These are phyloP conservation scores for Apotomis capreana DNA, from an alignment of 2,888 invertebrate genomes.

Conservation along the genomic window DNA sequence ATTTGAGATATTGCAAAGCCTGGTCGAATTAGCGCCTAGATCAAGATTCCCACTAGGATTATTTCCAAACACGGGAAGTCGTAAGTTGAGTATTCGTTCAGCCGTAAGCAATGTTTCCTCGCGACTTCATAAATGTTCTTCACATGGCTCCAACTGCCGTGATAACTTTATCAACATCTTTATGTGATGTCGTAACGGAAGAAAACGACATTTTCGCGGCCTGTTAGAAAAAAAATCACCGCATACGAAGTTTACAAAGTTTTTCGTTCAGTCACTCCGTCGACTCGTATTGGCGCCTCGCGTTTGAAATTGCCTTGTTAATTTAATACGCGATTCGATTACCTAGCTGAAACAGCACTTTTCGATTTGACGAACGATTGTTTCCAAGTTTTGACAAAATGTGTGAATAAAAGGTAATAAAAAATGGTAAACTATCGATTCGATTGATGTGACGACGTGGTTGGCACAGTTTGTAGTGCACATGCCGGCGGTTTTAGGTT, in stretches of 20 bases:
- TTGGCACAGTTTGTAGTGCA: too few relatives aligned
- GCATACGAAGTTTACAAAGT: slow-evolving; percentile 33
- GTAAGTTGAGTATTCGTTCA: slow-evolving; percentile 13
- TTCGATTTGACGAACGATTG: slow-evolving; percentile 6
- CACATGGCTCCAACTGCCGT: slow-evolving; percentile 16
- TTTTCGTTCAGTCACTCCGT: slow-evolving; percentile 38
- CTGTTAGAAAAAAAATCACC: slow-evolving; percentile 30
- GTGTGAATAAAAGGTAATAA: not conserved
- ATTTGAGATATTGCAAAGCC: slow-evolving; percentile 11
- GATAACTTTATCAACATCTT: slow-evolving; percentile 40
- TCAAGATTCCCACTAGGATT: not conserved
- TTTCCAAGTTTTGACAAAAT: slow-evolving; percentile 6
- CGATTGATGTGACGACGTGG: too few relatives aligned
- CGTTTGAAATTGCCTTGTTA: too few relatives aligned
- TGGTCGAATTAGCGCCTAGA: too few relatives aligned
- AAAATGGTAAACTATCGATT: too few relatives aligned
- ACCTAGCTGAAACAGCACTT: slow-evolving; percentile 31
- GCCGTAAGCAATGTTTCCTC: slow-evolving; percentile 3
- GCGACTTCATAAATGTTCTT: slow-evolving; percentile 23
- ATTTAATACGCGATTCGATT: slow-evolving; percentile 24
- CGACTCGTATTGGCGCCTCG: too few relatives aligned
- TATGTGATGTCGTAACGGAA: slow-evolving; percentile 34
- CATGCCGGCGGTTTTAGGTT: too few relatives aligned
- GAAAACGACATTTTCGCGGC: slow-evolving; percentile 31
- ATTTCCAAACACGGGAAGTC: not conserved